Evolutionary conservation across 2,888 invertebrate species (phyloP), one percentile per base, ranked within the genome.

Genomic region (Plutella xylostella): DNA sequence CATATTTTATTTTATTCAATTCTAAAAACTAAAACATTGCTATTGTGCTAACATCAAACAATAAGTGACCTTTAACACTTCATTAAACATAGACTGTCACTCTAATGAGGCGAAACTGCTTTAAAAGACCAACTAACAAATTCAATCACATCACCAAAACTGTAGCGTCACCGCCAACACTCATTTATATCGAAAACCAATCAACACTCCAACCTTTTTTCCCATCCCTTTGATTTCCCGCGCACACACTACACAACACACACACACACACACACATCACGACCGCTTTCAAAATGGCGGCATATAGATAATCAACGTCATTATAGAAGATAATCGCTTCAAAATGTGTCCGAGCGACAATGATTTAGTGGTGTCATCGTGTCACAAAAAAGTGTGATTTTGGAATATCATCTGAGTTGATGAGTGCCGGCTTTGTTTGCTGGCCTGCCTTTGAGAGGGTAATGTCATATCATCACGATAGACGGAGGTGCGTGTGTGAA

Each of bases 321-420:
- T 51, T 51, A 51, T 42, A 43, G 42, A 43, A 43, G 21, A 54
- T 63, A 62, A 64, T 61, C 61, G 59, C 60, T 53, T 54, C 53
- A 54, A 55, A 60, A 55, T 57, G 54, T 42, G 41, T 33, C 42
- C 39, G 40, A 30, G 38, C 49, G 55, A 53, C 60, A 57, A 58
- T 58, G 55, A 48, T 51, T 44, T 43, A 20, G 48, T 51, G 59
- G 55, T 68, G 67, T 66, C 68, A 57, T 64, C 56, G 53, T 52
- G 68, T 65, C 62, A 67, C 65, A 66, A 67, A 66, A 48, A 65
- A 67, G 58, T 56, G 49, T 45, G 51, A 54, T 65, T 65, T 48
- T 64, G 63, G 53, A 47, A 41, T 46, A 63, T 68, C 68, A 68
- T 64, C 49, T 55, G 57, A 43, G 51, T 60, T 68, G 68, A 68